Conservation (phyloP, 2,888 invertebrate species). For the Dryocosmus kuriphilus region DNA sequence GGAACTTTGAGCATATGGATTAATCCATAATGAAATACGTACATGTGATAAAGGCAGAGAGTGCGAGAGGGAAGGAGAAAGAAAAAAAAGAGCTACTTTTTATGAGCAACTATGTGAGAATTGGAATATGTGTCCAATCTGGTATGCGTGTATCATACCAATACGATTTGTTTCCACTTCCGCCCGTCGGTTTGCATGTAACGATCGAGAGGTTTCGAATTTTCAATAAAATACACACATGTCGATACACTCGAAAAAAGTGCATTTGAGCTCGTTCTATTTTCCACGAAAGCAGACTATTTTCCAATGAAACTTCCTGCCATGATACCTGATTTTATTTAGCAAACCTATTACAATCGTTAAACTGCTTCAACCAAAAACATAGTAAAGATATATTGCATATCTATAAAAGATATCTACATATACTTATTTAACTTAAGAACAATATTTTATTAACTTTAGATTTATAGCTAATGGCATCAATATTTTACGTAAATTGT, state of each 20-base stretch:
- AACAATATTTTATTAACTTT: no score
- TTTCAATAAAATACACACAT: neutral
- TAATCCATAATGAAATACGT: constrained; percentile 48
- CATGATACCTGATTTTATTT: neutral
- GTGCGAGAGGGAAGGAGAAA: neutral
- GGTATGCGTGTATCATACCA: no score
- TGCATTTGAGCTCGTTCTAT: neutral
- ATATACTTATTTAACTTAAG: no score
- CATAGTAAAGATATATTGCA: neutral
- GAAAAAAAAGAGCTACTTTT: neutral
- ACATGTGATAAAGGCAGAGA: constrained; percentile 9
- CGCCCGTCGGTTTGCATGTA: neutral
- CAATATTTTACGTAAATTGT: no score
- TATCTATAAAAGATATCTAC: no score
- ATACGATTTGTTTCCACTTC: neutral
- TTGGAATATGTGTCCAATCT: neutral
- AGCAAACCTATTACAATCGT: neutral
- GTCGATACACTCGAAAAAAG: neutral
- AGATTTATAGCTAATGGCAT: no score
- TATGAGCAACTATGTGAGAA: neutral
- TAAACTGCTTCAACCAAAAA: neutral
- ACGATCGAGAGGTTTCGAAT: neutral
- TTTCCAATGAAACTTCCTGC: neutral
- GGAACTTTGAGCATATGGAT: constrained; percentile 55
- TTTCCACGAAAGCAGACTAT: neutral